Percentiles rank a stretch among this genome's conserved stretches.
Evolutionary conservation across 2,797 vertebrate species (phyloP).

Genomic region (Adelosebastes latens): DNA sequence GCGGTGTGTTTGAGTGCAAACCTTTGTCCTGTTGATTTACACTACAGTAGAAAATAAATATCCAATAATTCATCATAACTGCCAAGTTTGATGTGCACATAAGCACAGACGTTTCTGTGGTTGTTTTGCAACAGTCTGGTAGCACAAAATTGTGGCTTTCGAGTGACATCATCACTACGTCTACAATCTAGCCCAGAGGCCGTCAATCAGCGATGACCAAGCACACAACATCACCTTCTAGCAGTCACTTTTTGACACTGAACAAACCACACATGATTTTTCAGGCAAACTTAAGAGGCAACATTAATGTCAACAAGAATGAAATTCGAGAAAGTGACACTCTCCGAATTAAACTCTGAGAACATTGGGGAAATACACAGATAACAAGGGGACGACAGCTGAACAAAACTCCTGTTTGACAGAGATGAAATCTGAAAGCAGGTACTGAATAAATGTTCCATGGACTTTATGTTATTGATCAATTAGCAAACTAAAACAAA

Average conservation of each 20-base stretch:
- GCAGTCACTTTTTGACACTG: not conserved
- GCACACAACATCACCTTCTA: not conserved
- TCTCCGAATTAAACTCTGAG: not conserved
- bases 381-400: not conserved
- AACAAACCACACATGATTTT: not conserved
- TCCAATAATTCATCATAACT: not conserved
- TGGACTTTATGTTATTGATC: not conserved
- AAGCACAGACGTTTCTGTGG: not conserved
- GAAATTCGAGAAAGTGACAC: too few species aligned
- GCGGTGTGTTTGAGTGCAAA: too few species aligned
- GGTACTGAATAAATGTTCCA: not conserved
- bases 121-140: not conserved
- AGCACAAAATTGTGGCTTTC: not conserved
- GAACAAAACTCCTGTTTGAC: not conserved
- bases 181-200: not conserved
- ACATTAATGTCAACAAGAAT: too few species aligned
- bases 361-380: not conserved
- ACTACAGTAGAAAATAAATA: not conserved
- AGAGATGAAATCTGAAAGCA: not conserved
- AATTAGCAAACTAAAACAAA: not conserved
- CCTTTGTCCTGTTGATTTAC: not conserved
- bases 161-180: not conserved
- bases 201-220: not conserved
- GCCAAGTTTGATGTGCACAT: not conserved
- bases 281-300: too few species aligned